A percentile compares a stretch with the other conserved stretches of the same genome.
phyloP scores from a whole-genome alignment of 2,888 invertebrate species.

The Ormyrus rosae region DNA sequence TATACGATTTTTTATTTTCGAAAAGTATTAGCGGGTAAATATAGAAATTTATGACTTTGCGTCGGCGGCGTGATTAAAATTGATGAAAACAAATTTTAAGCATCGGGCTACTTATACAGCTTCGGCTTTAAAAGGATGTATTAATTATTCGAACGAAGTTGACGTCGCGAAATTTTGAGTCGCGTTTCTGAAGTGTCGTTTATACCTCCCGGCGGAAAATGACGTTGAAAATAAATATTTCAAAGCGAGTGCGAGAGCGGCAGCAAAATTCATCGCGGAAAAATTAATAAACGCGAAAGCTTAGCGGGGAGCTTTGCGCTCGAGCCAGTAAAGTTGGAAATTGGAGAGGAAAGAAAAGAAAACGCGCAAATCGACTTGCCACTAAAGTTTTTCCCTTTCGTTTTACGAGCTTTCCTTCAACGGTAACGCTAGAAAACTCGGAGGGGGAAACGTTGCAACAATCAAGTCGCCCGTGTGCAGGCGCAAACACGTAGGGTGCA shows the following conservation, averaged over 20 bases:
- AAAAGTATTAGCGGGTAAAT: too few relatives aligned
- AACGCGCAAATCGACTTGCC: constrained; percentile 6
- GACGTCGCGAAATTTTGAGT: neutral
- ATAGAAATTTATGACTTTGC: neutral
- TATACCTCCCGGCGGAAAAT: neutral
- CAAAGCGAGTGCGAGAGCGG: neutral
- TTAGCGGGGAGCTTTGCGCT: neutral
- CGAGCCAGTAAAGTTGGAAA: neutral
- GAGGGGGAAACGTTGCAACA: constrained; percentile 11
- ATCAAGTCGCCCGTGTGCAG: constrained; percentile 13
- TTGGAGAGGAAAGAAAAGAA: constrained; percentile 13
- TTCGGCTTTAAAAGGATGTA: too few relatives aligned
- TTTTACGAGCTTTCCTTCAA: constrained; percentile 12
- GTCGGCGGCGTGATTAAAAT: constrained; percentile 14
- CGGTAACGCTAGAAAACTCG: neutral
- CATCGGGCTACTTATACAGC: too few relatives aligned
- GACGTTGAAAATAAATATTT: constrained; percentile 5
- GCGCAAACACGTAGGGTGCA: neutral
- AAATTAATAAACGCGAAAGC: neutral
- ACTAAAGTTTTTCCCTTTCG: constrained; percentile 22
- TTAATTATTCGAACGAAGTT: too few relatives aligned
- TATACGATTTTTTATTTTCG: too few relatives aligned
- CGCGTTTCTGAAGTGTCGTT: neutral
- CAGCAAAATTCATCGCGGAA: neutral
- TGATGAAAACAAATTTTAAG: neutral